Percentiles rank a stretch among this genome's conserved stretches.
phyloP scores from a whole-genome alignment of 2,113 vertebrate genomes.

The Craseonycteris thonglongyai region DNA sequence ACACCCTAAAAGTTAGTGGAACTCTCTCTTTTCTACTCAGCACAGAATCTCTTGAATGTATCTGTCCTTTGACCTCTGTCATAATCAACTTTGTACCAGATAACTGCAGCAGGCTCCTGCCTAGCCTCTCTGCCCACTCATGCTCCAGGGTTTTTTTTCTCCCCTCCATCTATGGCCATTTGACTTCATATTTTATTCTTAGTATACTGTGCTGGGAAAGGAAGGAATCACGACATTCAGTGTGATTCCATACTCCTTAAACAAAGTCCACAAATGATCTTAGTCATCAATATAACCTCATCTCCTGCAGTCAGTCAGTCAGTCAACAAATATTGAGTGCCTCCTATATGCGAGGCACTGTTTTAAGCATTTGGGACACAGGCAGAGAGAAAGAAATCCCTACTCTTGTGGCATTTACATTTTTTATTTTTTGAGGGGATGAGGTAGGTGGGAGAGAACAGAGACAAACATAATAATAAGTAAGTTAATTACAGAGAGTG shows the following conservation, averaged over 20 bases:
- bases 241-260: neutral
- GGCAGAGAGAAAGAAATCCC: neutral
- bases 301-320: neutral
- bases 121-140: neutral
- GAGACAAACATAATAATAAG: neutral
- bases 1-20: rapidly evolving
- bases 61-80: neutral
- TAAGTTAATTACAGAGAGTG: neutral
- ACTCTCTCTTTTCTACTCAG: neutral
- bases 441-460: neutral
- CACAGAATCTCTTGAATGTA: neutral
- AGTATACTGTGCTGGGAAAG: neutral
- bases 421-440: neutral
- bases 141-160: neutral
- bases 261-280: neutral
- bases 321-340: neutral
- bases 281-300: neutral
- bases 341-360: neutral
- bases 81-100: neutral
- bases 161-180: neutral
- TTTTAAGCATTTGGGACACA: neutral
- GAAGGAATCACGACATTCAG: neutral
- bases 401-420: no score
- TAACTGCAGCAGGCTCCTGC: neutral
- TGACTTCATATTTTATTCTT: neutral